Evolutionary conservation across 2,888 invertebrate species (phyloP).

Genomic region (Drosophila multiciliata): DNA sequence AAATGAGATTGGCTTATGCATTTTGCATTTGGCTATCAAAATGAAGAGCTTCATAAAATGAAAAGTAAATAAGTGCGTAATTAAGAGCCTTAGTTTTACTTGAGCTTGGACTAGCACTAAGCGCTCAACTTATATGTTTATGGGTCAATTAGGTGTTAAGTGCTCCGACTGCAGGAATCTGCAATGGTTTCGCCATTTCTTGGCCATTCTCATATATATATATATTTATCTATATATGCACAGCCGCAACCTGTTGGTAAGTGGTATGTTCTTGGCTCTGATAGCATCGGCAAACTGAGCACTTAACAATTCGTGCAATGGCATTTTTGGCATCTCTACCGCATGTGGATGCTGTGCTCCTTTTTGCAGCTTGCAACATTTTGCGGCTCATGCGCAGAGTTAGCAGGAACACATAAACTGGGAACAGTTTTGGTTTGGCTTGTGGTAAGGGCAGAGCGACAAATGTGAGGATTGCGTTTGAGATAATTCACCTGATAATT

Average conservation of each 20-base stretch:
- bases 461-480: slow-evolving; percentile 27
- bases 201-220: neutral
- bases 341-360: slow-evolving; percentile 71
- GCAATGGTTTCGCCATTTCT: slow-evolving; percentile 28
- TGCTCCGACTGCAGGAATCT: neutral
- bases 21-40: neutral
- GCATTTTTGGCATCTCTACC: neutral
- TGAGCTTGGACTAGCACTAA: slow-evolving; percentile 1
- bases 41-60: neutral
- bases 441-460: neutral
- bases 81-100: slow-evolving; percentile 2
- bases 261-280: slow-evolving; percentile 16
- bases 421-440: slow-evolving; percentile 27
- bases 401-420: neutral
- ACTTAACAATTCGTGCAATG: neutral
- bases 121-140: slow-evolving; percentile 26
- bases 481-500: slow-evolving; percentile 54
- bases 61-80: neutral
- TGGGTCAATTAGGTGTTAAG: slow-evolving; percentile 40
- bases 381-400: slow-evolving; percentile 51
- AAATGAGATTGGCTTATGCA: neutral
- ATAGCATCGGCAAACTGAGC: slow-evolving; percentile 33
- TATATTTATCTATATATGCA: neutral
- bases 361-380: neutral
- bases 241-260: slow-evolving; percentile 38